phyloP scores from a whole-genome alignment of 92 coral and sea anemone genomes.

The Porites evermanni region DNA sequence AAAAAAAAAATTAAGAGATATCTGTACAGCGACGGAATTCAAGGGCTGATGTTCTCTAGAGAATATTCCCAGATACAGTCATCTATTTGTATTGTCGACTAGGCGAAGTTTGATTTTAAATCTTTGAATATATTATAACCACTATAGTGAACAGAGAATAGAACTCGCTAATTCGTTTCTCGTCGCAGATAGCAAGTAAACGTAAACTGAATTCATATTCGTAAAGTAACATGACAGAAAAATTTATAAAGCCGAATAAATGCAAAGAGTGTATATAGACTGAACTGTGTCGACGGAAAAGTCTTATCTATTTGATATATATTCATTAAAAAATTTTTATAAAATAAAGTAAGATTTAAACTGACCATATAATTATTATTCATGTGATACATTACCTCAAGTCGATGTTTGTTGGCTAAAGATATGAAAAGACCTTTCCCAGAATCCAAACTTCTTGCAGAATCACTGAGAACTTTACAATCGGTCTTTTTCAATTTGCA shows the following conservation, averaged over 20 bases:
- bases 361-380: too few relatives aligned
- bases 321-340: too few relatives aligned
- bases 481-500: background rate
- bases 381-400: slow-evolving; percentile 9
- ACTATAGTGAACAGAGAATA: too few relatives aligned
- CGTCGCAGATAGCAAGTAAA: background rate
- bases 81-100: background rate
- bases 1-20: background rate
- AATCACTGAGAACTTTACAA: background rate
- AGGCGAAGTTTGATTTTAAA: background rate
- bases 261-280: background rate
- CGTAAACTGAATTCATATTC: background rate
- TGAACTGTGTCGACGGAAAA: background rate
- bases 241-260: background rate
- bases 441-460: background rate
- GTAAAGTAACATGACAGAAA: background rate
- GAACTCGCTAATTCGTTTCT: too few relatives aligned
- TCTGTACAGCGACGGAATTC: background rate
- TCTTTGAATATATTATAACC: too few relatives aligned
- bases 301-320: too few relatives aligned
- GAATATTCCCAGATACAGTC: background rate
- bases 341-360: too few relatives aligned
- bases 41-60: background rate
- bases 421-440: background rate
- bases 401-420: background rate